Conservation (phyloP, 2,113 vertebrate species). For the Podarcis raffonei region DNA sequence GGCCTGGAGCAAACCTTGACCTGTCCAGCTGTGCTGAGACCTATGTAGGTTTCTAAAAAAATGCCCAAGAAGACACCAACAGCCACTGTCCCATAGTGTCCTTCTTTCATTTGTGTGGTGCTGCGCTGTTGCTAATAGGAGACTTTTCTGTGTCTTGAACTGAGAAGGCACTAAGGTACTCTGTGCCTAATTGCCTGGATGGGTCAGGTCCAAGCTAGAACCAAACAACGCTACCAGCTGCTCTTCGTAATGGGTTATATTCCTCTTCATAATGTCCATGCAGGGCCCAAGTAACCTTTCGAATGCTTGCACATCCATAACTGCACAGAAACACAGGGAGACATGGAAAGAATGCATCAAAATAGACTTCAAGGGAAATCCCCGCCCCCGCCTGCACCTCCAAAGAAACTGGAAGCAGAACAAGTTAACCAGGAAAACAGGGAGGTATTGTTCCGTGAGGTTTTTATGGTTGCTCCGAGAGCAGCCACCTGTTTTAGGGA, state of each 20-base stretch:
- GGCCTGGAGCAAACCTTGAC: conserved; percentile 69
- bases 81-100: conserved; percentile 72
- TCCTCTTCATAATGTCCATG: conserved; percentile 99
- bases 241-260: conserved; percentile 97
- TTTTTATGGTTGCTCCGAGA: not conserved
- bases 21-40: conserved; percentile 78
- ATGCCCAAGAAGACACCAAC: conserved; percentile 79
- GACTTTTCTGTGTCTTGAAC: conserved; percentile 77
- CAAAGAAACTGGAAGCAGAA: not conserved
- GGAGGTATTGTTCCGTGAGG: not conserved
- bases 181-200: conserved; percentile 81
- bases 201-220: conserved; percentile 94
- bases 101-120: conserved; percentile 75
- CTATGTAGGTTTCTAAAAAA: conserved; percentile 74
- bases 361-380: not conserved
- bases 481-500: no score
- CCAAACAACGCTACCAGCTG: conserved; percentile 98
- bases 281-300: conserved; percentile 97
- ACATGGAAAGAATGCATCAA: not conserved
- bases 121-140: conserved; percentile 73
- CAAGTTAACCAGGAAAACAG: not conserved
- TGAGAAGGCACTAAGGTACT: conserved; percentile 75
- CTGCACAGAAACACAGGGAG: conserved; percentile 73
- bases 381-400: not conserved
- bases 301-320: conserved; percentile 98